These are phyloP conservation scores for Sebastes nivosus DNA, from an alignment of 2,797 vertebrate species.

Conservation along the genomic window DNA sequence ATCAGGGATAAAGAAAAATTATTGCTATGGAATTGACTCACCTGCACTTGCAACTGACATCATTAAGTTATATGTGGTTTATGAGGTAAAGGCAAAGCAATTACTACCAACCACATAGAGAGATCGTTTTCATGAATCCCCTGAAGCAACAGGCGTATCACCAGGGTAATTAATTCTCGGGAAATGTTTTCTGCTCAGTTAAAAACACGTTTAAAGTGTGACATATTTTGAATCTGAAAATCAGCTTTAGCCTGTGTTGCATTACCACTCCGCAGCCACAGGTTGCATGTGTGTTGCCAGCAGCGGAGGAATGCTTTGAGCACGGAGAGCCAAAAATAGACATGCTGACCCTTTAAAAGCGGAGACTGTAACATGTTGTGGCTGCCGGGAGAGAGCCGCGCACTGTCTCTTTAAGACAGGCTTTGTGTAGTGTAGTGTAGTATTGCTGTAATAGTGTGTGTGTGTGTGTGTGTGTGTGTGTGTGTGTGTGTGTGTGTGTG, in stretches of 20 bases:
- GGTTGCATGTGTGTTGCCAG: slow-evolving; percentile 58
- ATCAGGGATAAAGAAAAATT: not conserved
- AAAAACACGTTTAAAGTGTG: not conserved
- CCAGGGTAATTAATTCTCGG: not conserved
- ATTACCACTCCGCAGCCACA: slow-evolving; percentile 52
- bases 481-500: slow-evolving; percentile 1
- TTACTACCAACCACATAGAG: slow-evolving; percentile 27
- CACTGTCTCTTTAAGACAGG: slow-evolving; percentile 68
- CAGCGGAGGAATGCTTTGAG: slow-evolving; percentile 55
- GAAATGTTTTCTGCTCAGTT: not conserved
- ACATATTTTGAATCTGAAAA: not conserved
- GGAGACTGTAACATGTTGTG: slow-evolving; percentile 60
- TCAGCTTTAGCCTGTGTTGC: slow-evolving; percentile 16
- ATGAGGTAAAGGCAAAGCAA: slow-evolving; percentile 19
- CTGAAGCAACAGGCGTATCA: not conserved
- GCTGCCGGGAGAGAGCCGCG: slow-evolving; percentile 35
- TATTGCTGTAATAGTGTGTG: slow-evolving; percentile 49
- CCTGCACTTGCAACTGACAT: slow-evolving; percentile 15
- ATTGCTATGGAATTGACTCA: not conserved
- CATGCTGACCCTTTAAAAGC: slow-evolving; percentile 67
- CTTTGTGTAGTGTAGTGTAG: slow-evolving; percentile 49
- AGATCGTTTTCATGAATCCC: not conserved
- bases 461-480: slow-evolving; percentile 12
- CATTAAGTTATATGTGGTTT: slow-evolving; percentile 39
- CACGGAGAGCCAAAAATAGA: slow-evolving; percentile 72